These are phyloP conservation scores for Cephalopholis sonnerati DNA, from an alignment of 2,113 vertebrate species.

Conservation along the genomic window DNA sequence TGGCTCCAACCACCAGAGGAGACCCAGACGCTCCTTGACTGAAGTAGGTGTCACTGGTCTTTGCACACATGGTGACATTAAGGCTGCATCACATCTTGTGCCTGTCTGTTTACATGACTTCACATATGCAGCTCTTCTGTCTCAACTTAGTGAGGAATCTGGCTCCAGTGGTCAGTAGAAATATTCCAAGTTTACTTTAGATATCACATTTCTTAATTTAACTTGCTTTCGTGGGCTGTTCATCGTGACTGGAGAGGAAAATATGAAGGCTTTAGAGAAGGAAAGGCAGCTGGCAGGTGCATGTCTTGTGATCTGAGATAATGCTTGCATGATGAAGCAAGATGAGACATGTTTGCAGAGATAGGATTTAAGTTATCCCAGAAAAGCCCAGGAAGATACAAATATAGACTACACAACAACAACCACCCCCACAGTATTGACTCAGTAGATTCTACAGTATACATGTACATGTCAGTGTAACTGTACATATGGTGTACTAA, in stretches of 20 bases:
- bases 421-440: not conserved
- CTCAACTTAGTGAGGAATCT: not conserved
- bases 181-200: not conserved
- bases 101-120: not conserved
- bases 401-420: not conserved
- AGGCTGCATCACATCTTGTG: not conserved
- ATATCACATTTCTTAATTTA: not conserved
- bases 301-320: not conserved
- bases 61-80: not conserved
- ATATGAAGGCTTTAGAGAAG: not conserved
- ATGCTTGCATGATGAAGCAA: not conserved
- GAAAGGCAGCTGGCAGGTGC: not conserved
- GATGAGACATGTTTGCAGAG: not conserved
- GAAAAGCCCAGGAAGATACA: not conserved
- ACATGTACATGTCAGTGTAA: not conserved
- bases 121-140: not conserved
- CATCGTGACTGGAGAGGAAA: not conserved
- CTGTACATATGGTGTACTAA: not conserved
- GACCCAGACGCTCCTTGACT: constrained; percentile 71
- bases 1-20: constrained; percentile 79
- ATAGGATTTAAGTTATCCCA: not conserved
- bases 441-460: not conserved
- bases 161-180: not conserved
- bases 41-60: constrained; percentile 68
- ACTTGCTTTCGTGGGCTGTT: not conserved